Conservation (phyloP, 2,797 vertebrate species). For the Hypotaenidia okinawae region DNA sequence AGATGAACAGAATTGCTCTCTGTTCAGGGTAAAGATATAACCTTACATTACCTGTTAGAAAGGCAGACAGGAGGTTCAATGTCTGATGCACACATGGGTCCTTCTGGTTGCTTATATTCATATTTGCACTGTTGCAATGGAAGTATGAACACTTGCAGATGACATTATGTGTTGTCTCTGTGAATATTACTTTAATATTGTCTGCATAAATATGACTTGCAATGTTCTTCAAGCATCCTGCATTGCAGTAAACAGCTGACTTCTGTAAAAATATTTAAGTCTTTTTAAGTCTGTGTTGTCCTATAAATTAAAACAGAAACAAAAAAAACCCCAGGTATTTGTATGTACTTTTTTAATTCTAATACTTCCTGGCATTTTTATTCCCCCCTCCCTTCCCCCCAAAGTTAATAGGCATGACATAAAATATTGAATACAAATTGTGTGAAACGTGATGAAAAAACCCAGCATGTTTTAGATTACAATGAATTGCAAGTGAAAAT, state of each 20-base stretch:
- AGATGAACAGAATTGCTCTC: neutral
- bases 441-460: neutral
- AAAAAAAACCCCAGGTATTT: rapidly evolving
- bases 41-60: neutral
- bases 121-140: neutral
- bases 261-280: neutral
- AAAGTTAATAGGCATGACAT: neutral
- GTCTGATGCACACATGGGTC: neutral
- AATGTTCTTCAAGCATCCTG: neutral
- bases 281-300: neutral
- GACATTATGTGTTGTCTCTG: neutral
- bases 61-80: neutral
- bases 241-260: neutral
- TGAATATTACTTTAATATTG: neutral
- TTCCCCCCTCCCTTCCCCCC: no score
- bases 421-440: neutral
- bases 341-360: no score
- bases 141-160: neutral
- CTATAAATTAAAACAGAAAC: neutral
- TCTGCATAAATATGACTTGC: neutral
- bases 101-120: neutral
- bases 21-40: neutral
- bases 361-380: no score
- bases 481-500: neutral
- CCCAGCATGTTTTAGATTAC: neutral